Evolutionary conservation across 2,888 invertebrate species (phyloP).

Genomic region (Salticus scenicus): DNA sequence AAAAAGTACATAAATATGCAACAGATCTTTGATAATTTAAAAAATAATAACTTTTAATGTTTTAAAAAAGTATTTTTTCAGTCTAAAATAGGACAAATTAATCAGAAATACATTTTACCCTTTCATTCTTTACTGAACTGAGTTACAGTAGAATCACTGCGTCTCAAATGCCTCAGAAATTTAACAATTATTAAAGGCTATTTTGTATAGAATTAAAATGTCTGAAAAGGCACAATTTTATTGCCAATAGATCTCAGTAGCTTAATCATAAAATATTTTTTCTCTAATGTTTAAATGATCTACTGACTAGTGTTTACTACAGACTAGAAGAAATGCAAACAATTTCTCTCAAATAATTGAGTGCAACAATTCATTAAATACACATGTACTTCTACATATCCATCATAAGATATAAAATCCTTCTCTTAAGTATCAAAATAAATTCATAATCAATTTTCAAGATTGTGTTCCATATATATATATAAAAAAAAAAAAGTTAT

Average conservation of each 20-base stretch:
- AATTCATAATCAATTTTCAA: constrained; percentile 5
- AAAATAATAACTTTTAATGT: too few species aligned
- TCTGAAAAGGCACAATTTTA: constrained; percentile 36
- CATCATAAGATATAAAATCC: too few species aligned
- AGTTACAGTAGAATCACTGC: too few species aligned
- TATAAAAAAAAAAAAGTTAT: not conserved
- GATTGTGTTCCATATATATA: not conserved
- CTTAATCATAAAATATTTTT: constrained; percentile 23
- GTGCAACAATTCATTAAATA: constrained; percentile 15
- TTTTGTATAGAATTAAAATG: not conserved
- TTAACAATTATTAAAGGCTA: too few species aligned
- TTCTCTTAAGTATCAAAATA: too few species aligned
- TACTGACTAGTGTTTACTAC: constrained; percentile 44
- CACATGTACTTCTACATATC: not conserved
- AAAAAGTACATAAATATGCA: too few species aligned
- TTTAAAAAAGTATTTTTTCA: too few species aligned
- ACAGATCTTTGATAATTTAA: too few species aligned
- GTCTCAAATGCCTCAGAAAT: too few species aligned
- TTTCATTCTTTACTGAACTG: too few species aligned
- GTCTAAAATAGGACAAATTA: too few species aligned
- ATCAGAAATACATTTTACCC: too few species aligned
- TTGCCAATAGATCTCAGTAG: constrained; percentile 25
- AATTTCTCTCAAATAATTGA: constrained; percentile 10
- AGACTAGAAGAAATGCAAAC: constrained; percentile 46
- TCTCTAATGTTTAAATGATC: constrained; percentile 17